Conservation (phyloP, 2,113 vertebrate genomes). For the Tringa solitaria region DNA sequence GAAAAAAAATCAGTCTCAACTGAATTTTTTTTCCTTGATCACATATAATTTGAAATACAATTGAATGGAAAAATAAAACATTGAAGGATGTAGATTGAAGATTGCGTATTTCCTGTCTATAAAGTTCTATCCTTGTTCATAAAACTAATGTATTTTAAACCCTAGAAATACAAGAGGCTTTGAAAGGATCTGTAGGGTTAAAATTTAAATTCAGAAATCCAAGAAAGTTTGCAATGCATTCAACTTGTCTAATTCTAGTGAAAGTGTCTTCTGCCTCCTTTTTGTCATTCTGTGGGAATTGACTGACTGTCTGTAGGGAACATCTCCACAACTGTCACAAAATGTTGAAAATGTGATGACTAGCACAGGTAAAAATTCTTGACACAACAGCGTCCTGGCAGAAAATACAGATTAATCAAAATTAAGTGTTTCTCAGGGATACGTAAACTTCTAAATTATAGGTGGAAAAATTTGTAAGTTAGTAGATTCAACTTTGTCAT, state of each 20-base stretch:
- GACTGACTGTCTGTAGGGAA: background rate
- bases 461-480: background rate
- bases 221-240: background rate
- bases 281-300: background rate
- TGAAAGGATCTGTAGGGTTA: background rate
- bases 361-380: background rate
- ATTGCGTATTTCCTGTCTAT: background rate
- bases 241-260: background rate
- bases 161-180: background rate
- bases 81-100: background rate
- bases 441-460: background rate
- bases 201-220: conserved; percentile 26
- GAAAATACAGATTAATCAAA: background rate
- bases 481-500: background rate
- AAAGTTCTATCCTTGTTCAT: background rate
- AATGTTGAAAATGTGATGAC: background rate
- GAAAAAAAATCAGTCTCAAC: conserved; percentile 17
- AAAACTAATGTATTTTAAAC: background rate
- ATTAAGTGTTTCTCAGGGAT: background rate
- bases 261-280: background rate
- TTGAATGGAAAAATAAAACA: background rate
- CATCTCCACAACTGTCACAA: background rate
- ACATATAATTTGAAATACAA: conserved; percentile 12
- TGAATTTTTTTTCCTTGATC: conserved; percentile 7
- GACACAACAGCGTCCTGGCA: background rate